These are phyloP conservation scores for Oophaga pumilio DNA, from an alignment of 2,113 vertebrate genomes.

Conservation along the genomic window DNA sequence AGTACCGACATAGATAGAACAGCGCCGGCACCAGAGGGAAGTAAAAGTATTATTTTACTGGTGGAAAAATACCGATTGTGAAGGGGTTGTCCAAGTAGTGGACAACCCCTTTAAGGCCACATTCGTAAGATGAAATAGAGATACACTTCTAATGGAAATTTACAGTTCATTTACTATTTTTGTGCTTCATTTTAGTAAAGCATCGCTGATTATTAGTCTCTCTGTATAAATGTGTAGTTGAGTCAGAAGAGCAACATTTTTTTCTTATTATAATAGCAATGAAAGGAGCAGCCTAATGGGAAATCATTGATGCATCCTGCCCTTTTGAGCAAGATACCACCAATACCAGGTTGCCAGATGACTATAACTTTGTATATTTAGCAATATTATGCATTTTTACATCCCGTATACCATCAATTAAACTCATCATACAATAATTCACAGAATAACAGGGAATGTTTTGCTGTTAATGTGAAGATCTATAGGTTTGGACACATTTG, in stretches of 20 bases:
- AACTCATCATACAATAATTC: background rate
- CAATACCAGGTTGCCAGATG: background rate
- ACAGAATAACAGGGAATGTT: background rate
- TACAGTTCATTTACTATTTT: background rate
- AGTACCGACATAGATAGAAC: no score
- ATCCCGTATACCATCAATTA: background rate
- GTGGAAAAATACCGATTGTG: no score
- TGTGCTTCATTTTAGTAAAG: background rate
- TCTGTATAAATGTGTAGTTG: background rate
- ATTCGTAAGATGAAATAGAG: background rate
- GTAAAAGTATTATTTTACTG: no score
- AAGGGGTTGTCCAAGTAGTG: no score
- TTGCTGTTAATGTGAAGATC: background rate
- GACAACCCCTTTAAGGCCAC: background rate
- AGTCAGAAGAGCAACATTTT: background rate
- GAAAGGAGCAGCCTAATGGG: slow-evolving; percentile 1
- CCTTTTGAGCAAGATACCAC: background rate
- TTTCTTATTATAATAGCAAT: background rate
- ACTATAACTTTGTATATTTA: slow-evolving; percentile 20
- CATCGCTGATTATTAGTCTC: background rate
- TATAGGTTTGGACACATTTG: background rate
- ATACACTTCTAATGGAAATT: background rate
- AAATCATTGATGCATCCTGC: slow-evolving; percentile 8
- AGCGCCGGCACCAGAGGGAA: no score
- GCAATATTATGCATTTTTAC: background rate